Evolutionary conservation across 2,113 vertebrate species (phyloP), one percentile per base, ranked within the genome.

Genomic region (Montifringilla adamsi): DNA sequence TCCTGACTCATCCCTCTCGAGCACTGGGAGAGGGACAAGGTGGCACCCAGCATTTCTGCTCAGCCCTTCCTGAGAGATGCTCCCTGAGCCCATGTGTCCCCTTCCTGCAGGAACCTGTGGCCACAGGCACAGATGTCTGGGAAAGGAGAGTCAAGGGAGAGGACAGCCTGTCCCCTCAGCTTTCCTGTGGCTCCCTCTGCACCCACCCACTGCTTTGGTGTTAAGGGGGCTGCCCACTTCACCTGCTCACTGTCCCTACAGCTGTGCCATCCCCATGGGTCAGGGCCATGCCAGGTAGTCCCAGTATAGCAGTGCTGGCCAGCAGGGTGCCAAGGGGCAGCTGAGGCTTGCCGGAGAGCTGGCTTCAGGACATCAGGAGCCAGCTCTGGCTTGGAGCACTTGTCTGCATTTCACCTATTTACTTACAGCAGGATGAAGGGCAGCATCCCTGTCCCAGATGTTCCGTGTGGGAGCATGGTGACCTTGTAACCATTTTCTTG

Each of bases 1-100:
- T 64, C 41, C 16, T 15, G 6, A 5, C n/a, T 77, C 33, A 33
- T 44, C 12, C 17, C 30, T 59, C 20, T 24, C 0, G 0, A 22
- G 33, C 0, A 0, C 1, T 27, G 55, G 39, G 35, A 69, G 20
- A 53, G n/a, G 21, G 8, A 75, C 30, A 22, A 15, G 39, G 68
- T 15, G 22, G 52, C 72, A 44, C 30, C 41, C 60, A 50, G 37
- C 15, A 33, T 44, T 86, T 86, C n/a, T 49, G 56, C 56, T 82
- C 43, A 79, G 72, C 7, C 31, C 27, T 21, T 20, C 18, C 49
- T 30, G 55, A 60, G 55, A 69, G 24, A n/a, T 27, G 62, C 17
- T 85, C n/a, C 66, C 37, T 9, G 9, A 49, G 19, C 28, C 56
- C 39, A 11, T 2, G 1, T 28, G 10, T 52, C 10, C 52, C 15